A percentile compares a stretch with the other conserved stretches of the same genome.
phyloP scores from a whole-genome alignment of 2,113 vertebrate species.

The Amblyornis subalaris region DNA sequence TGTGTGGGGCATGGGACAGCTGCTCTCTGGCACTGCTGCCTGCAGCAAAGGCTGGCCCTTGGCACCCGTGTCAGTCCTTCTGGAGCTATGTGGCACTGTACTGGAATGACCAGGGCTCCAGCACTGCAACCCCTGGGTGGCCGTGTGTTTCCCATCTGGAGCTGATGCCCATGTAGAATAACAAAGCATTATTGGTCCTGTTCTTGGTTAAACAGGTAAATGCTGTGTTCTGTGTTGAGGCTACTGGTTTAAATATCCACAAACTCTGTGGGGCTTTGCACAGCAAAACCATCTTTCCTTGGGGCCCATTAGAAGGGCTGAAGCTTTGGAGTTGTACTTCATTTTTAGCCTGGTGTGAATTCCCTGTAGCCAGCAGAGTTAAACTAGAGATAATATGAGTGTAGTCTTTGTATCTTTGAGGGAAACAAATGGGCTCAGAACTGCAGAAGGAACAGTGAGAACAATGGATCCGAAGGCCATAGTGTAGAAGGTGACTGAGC shows the following conservation, averaged over 20 bases:
- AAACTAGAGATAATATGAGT: neutral
- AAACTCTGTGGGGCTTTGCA: neutral
- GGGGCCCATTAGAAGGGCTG: neutral
- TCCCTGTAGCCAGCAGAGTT: neutral
- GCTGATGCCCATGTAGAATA: neutral
- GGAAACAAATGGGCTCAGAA: neutral
- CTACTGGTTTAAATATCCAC: neutral
- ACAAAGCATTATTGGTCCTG: neutral
- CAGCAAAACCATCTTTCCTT: neutral
- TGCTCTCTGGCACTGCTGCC: neutral
- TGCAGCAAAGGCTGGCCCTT: neutral
- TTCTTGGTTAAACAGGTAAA: neutral
- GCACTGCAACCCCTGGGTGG: rapidly evolving
- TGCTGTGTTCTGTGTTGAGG: neutral
- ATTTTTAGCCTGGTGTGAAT: neutral
- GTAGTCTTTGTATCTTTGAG: neutral
- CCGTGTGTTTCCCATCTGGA: neutral
- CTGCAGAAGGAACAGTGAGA: neutral
- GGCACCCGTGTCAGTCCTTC: neutral
- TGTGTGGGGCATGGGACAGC: neutral
- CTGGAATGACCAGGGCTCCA: neutral
- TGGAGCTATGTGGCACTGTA: neutral
- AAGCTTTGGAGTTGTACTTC: neutral
- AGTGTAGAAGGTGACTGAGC: rapidly evolving
- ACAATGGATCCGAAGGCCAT: neutral